Percentiles rank a stretch among this genome's conserved stretches.
Conservation (phyloP, 2,888 invertebrate genomes). For the Saturnia pavonia region DNA sequence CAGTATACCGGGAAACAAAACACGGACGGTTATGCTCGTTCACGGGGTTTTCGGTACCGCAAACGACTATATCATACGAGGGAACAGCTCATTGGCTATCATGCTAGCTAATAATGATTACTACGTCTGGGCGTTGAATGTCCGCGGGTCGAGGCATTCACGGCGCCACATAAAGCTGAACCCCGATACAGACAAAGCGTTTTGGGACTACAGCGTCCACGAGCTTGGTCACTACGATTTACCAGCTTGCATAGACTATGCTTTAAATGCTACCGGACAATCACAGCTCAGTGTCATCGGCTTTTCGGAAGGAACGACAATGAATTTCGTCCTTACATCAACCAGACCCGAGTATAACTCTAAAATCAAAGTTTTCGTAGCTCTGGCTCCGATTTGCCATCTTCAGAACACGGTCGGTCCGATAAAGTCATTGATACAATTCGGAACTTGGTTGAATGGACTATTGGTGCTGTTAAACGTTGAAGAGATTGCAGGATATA, state of each 20-base stretch:
- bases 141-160: constrained; percentile 71
- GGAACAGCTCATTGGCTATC: constrained; percentile 38
- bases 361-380: constrained; percentile 75
- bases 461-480: constrained; percentile 1
- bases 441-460: constrained; percentile 6
- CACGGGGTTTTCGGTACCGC: constrained; percentile 45
- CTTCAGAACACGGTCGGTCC: constrained; percentile 30
- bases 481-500: constrained; percentile 22
- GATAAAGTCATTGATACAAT: constrained; percentile 12
- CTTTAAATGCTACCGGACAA: constrained; percentile 64
- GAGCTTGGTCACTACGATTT: constrained; percentile 86
- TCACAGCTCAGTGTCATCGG: constrained; percentile 82
- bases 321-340: constrained; percentile 75
- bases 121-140: constrained; percentile 50
- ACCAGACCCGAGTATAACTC: constrained; percentile 78
- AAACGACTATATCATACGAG: constrained; percentile 42
- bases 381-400: constrained; percentile 45
- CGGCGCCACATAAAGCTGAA: constrained; percentile 72
- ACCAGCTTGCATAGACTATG: constrained; percentile 77
- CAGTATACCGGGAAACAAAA: constrained; percentile 36
- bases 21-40: constrained; percentile 33
- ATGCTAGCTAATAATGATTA: constrained; percentile 37
- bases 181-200: constrained; percentile 53
- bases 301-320: constrained; percentile 84
- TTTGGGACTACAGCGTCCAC: constrained; percentile 78